These are phyloP conservation scores for Coreoperca whiteheadi DNA, from an alignment of 2,113 vertebrate species.

Conservation along the genomic window DNA sequence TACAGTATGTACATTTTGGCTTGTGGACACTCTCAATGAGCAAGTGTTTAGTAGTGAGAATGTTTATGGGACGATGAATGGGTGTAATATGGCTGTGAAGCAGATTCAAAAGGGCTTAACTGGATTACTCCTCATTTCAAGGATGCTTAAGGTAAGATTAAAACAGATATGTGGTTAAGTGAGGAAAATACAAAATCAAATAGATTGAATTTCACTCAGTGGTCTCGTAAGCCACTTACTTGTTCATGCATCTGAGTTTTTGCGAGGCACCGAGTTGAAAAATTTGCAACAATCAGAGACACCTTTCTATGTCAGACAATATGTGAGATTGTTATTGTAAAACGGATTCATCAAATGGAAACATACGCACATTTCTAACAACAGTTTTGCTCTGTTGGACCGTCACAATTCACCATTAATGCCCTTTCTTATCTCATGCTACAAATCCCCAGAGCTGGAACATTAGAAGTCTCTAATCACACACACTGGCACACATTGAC, in stretches of 20 bases:
- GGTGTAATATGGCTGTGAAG: constrained; percentile 72
- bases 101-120: constrained; percentile 84
- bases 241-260: constrained; percentile 59
- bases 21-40: constrained; percentile 57
- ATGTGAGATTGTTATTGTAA: constrained; percentile 43
- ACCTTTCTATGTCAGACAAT: constrained; percentile 35
- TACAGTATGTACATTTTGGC: constrained; percentile 39
- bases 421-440: constrained; percentile 76
- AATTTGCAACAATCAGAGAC: constrained; percentile 31
- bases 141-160: constrained; percentile 86
- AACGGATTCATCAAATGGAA: constrained; percentile 35
- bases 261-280: constrained; percentile 5
- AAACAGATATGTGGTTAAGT: constrained; percentile 83
- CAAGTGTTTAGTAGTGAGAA: constrained; percentile 59
- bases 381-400: constrained; percentile 70
- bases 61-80: constrained; percentile 73
- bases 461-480: constrained; percentile 79
- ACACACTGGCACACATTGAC: constrained; percentile 59
- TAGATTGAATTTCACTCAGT: constrained; percentile 72
- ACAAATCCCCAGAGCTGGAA: constrained; percentile 77
- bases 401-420: constrained; percentile 72
- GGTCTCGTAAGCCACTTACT: constrained; percentile 63
- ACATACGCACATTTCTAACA: constrained; percentile 52
- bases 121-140: constrained; percentile 86
- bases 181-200: constrained; percentile 80